Base-by-base conservation (phyloP, 1,140 invertebrate genomes). In the Heliconius nattereri region DNA sequence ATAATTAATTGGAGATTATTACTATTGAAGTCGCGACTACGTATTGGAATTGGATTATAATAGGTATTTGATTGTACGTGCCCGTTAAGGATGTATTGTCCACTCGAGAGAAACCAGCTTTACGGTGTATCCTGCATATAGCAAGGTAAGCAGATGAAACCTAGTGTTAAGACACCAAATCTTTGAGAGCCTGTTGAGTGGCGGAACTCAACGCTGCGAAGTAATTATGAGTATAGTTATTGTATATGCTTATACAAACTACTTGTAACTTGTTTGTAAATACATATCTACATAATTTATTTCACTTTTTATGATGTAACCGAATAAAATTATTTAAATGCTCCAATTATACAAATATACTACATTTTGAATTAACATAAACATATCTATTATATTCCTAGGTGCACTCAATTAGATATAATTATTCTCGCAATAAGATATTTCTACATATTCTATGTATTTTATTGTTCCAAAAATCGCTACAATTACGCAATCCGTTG, bases 401-500 rank as follows among this genome's bases (percentile, higher is more conserved):
- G 29, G 20, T 20, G 32, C 32, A 20, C 71, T 72, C 71, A 20
- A 40, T 45, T 45, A 45, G 13, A 37, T 37, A 6, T 72, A 37
- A 72, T 72, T n/a, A 72, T 20, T 72, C 71, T 72, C 7, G 35
- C 20, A 72, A 72, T 72, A 37, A 72, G 5, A 37, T 35, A 40
- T 72, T 72, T 35, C 71, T 72, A 72, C 71, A 72, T 75, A 75
- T 75, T 76, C 60, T 23, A 45, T 45, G 3, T 45, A 76, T 76
- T 76, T 73, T 40, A 77, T 80, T 80, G 79, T 73, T 80, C 35
- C 75, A 76, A 72, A 80, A 80, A 73, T 76, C 70, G 35, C 74
- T 66, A 78, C 32, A 71, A 72, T 78, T 73, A 79, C 73, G 57
- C 40, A 70, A 78, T 76, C 78, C 52, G 73, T 75, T 78, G 78